A percentile compares a stretch with the other conserved stretches of the same genome.
These are phyloP conservation scores for Drosophila mulleri DNA, from an alignment of 2,888 invertebrate species.

Conservation along the genomic window DNA sequence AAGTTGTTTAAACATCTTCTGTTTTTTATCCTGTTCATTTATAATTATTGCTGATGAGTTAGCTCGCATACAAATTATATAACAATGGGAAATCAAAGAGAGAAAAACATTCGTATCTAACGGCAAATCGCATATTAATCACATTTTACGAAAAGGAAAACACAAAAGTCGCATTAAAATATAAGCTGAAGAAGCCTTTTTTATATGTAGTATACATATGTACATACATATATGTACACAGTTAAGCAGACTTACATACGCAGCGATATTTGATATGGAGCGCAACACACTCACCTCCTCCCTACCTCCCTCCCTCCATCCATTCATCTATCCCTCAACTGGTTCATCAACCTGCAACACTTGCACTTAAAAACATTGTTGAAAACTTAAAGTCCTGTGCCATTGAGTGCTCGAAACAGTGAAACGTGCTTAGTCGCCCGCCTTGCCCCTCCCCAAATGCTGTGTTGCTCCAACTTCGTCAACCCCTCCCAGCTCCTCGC, in stretches of 20 bases:
- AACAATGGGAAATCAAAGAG: not conserved
- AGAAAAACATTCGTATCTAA: not conserved
- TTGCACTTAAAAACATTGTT: slow-evolving; percentile 54
- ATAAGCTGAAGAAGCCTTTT: slow-evolving; percentile 23
- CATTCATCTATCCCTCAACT: slow-evolving; percentile 12
- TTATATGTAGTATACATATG: not conserved
- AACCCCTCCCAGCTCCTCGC: not conserved
- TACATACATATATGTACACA: not conserved
- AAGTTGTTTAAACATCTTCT: no score
- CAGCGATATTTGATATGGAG: slow-evolving; percentile 21
- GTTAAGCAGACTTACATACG: slow-evolving; percentile 25
- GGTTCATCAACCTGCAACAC: slow-evolving; percentile 67
- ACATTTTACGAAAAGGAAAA: slow-evolving; percentile 9
- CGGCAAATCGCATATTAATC: slow-evolving; percentile 3
- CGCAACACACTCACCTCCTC: not conserved
- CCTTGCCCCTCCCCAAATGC: slow-evolving; percentile 12
- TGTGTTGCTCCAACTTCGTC: slow-evolving; percentile 22
- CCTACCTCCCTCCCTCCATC: not conserved
- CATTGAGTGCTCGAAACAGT: slow-evolving; percentile 30
- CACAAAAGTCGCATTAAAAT: slow-evolving; percentile 2
- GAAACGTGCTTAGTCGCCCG: slow-evolving; percentile 25
- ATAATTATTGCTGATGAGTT: not conserved
- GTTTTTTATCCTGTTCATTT: not conserved
- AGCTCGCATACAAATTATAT: not conserved
- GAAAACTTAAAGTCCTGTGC: slow-evolving; percentile 55